Percentiles rank a stretch among this genome's conserved stretches.
phyloP scores from a whole-genome alignment of 2,797 vertebrate species.

The Cynopterus sphinx region DNA sequence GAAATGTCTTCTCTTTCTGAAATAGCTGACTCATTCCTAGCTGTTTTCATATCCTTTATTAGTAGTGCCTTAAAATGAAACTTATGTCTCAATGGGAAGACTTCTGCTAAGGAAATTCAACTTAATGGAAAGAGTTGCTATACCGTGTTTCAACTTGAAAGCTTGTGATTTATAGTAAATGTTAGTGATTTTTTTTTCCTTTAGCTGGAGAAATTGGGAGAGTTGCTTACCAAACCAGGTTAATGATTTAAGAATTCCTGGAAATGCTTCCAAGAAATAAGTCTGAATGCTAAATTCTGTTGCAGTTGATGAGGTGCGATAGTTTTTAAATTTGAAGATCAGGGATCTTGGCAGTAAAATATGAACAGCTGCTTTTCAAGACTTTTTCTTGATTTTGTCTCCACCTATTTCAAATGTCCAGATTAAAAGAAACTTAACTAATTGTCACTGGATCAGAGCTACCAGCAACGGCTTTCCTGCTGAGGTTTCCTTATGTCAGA shows the following conservation, averaged over 20 bases:
- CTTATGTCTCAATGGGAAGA: background rate
- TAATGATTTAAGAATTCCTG: background rate
- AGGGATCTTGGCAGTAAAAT: background rate
- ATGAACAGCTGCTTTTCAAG: background rate
- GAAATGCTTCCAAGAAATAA: constrained; percentile 13
- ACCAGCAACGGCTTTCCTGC: background rate
- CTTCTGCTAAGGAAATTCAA: constrained; percentile 33
- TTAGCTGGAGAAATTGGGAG: background rate
- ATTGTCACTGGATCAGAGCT: background rate
- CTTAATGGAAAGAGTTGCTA: constrained; percentile 12
- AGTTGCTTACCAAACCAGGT: constrained; percentile 19
- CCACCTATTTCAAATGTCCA: constrained; percentile 6
- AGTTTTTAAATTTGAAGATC: constrained; percentile 27
- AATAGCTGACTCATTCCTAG: constrained; percentile 35
- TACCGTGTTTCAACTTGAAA: background rate
- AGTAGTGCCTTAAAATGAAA: constrained; percentile 71
- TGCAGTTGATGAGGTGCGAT: background rate
- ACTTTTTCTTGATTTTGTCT: background rate
- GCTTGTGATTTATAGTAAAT: background rate
- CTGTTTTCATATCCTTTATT: constrained; percentile 50
- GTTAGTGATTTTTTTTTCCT: background rate
- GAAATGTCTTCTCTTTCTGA: constrained; percentile 56
- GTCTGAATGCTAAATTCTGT: background rate
- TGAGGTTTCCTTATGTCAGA: background rate
- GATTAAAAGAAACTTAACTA: background rate